phyloP scores from a whole-genome alignment of 2,888 invertebrate species.

The Yponomeuta malinellus region DNA sequence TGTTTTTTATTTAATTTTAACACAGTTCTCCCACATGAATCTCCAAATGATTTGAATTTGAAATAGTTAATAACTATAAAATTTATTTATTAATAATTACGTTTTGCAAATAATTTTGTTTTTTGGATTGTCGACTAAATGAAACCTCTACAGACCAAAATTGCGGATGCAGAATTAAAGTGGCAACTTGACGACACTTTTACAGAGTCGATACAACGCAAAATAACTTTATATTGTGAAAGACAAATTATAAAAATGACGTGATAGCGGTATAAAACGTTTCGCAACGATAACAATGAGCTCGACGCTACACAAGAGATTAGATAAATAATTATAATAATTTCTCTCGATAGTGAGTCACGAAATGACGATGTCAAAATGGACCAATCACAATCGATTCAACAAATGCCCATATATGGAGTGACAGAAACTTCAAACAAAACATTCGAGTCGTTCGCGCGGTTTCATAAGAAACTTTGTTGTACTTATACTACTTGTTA shows the following conservation, averaged over 20 bases:
- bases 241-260: constrained; percentile 29
- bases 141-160: neutral
- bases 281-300: constrained; percentile 31
- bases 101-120: too few relatives aligned
- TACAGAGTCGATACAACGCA: neutral
- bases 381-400: constrained; percentile 75
- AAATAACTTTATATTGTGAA: neutral
- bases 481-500: neutral
- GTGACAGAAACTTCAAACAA: constrained; percentile 54
- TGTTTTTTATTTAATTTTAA: constrained; percentile 5
- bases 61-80: too few relatives aligned
- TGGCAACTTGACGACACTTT: constrained; percentile 39
- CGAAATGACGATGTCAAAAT: constrained; percentile 45
- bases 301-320: constrained; percentile 26
- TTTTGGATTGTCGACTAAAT: too few relatives aligned
- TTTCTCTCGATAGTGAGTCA: constrained; percentile 56
- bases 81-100: too few relatives aligned
- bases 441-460: neutral
- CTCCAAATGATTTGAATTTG: too few relatives aligned
- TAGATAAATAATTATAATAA: constrained; percentile 36
- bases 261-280: constrained; percentile 36
- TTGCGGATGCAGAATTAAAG: constrained; percentile 25
- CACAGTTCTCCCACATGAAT: neutral
- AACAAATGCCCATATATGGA: constrained; percentile 80
- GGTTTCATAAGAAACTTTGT: constrained; percentile 1